Base-by-base conservation (phyloP, 2,113 vertebrate species). In the Rafetus swinhoei region DNA sequence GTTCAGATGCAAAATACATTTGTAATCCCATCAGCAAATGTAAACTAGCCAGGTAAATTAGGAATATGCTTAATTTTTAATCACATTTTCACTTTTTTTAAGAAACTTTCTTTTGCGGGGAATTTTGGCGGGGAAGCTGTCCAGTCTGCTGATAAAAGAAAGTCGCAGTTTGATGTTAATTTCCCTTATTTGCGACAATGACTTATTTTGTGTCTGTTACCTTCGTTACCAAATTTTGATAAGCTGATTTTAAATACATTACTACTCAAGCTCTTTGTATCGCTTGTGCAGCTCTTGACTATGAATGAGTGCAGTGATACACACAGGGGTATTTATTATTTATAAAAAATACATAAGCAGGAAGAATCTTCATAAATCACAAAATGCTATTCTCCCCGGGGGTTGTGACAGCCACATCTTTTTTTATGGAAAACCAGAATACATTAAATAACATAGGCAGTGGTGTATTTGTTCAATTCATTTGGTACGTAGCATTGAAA, bases 321-420 rank as follows among this genome's bases (percentile, higher is more conserved):
- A 93, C 11, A 3, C 85, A 89, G 79, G 90, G 69, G 86, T 94
- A 85, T 94, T 94, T 92, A 92, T 96, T 96, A 96, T 97, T 98
- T 97, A 96, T 97, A 96, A 97, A 97, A 98, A 97, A 97, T 97
- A 92, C 89, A 96, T 95, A 96, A 97, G 95, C 91, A 87, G 92
- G 92, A 96, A 81, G 95, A 96, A 94, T 94, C 96, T 89, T 88
- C 92, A 94, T 97, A 96, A 97, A 97, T 97, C 96, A 97, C 93
- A 95, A 87, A 72, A 94, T 92, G 93, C 91, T 95, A 2, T 95
- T 97, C 97, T 96, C 83, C 87, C 90, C 57, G 2, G 81, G 79
- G 85, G 90, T 96, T 95, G 39, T 94, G 96, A 87, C 94, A 95
- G 88, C 84, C 86, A 69, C 95, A 89, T 93, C 88, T 91, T 97